These are phyloP conservation scores for Charadrius vociferus DNA, from an alignment of 2,113 vertebrate species.

Conservation along the genomic window DNA sequence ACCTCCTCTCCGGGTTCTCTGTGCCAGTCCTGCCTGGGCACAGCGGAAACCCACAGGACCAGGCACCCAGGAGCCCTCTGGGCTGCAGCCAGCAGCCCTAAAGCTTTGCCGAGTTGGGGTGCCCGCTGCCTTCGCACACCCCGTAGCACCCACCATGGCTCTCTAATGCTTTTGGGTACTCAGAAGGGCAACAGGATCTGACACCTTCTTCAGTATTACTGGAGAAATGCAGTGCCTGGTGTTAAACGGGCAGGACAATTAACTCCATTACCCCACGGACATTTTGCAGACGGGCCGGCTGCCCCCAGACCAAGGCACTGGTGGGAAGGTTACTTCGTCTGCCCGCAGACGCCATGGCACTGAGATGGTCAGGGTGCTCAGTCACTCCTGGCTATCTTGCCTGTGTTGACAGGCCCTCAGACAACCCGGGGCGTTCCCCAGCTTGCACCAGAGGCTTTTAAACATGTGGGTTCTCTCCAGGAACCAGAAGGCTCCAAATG, in stretches of 20 bases:
- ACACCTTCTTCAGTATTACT: no score
- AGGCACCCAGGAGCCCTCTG: background rate
- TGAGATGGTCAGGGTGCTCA: fast-evolving
- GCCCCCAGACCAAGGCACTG: background rate
- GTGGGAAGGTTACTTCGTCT: background rate
- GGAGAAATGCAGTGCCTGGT: background rate
- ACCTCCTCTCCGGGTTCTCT: background rate
- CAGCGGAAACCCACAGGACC: background rate
- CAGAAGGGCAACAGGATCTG: background rate
- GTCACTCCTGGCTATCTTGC: background rate
- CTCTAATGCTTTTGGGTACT: background rate
- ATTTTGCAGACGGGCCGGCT: fast-evolving
- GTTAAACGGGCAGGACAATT: background rate
- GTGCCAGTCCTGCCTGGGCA: background rate
- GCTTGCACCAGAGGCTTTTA: background rate
- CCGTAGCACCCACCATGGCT: background rate
- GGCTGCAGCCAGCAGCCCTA: background rate
- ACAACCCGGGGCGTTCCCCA: fast-evolving
- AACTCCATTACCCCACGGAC: fast-evolving
- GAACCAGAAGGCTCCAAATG: background rate
- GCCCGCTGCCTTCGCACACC: background rate
- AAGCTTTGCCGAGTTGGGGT: background rate
- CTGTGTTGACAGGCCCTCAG: background rate
- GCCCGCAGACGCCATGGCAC: background rate
- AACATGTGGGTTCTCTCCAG: background rate